Evolutionary conservation across 2,113 vertebrate genomes (phyloP).

Genomic region (Hydrochoerus hydrochaeris): DNA sequence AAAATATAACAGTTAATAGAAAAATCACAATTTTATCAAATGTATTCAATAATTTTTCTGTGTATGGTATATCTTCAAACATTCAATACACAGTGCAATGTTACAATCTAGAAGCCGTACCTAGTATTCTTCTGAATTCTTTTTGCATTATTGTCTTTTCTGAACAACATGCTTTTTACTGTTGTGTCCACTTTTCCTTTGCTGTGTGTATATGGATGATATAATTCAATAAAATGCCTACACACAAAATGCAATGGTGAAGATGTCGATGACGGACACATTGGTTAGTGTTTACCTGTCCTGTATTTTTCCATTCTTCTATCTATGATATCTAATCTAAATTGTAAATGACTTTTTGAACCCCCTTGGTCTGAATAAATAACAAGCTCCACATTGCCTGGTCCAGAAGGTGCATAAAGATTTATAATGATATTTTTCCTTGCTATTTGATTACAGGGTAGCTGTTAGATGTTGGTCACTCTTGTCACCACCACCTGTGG

Average conservation of each 20-base stretch:
- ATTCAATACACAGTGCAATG: neutral
- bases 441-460: neutral
- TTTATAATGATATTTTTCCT: neutral
- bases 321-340: neutral
- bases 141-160: neutral
- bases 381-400: neutral
- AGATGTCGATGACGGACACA: neutral
- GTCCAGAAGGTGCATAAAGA: neutral
- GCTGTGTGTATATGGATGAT: neutral
- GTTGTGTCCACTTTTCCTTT: neutral
- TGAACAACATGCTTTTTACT: neutral
- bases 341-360: neutral
- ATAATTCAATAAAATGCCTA: neutral
- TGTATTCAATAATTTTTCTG: neutral
- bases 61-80: neutral
- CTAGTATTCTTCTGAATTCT: neutral
- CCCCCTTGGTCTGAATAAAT: neutral
- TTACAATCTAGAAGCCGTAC: neutral
- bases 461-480: neutral
- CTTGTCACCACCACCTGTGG: neutral
- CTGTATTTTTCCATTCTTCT: neutral
- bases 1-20: neutral
- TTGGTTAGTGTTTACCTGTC: neutral
- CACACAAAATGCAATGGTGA: neutral
- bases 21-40: neutral